These are phyloP conservation scores for Otolemur garnettii DNA, from an alignment of 2,113 vertebrate genomes.

Conservation along the genomic window DNA sequence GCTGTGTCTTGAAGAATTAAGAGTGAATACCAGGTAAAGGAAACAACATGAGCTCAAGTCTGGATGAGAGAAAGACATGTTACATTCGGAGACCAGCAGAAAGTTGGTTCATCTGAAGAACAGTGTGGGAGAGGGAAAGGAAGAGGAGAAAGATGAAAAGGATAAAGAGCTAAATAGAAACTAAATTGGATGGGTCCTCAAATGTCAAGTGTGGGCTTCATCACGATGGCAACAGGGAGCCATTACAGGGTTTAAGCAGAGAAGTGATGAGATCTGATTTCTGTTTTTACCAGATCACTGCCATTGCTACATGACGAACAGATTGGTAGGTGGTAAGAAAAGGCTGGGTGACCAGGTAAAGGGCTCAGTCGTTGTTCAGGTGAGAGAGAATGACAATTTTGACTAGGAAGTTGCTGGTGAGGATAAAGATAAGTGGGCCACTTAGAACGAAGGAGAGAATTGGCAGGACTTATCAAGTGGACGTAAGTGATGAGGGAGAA, in stretches of 20 bases:
- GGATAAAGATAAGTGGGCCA: neutral
- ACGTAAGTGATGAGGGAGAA: neutral
- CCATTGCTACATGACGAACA: neutral
- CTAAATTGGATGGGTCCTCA: neutral
- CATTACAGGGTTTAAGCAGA: neutral
- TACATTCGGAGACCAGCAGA: neutral
- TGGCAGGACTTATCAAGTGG: neutral
- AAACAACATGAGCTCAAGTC: neutral
- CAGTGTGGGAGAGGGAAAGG: neutral
- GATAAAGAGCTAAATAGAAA: neutral
- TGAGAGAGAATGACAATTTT: neutral
- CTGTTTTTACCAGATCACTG: neutral
- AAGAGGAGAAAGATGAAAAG: neutral
- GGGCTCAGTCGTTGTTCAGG: too few species aligned
- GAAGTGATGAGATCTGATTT: neutral
- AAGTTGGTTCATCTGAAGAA: neutral
- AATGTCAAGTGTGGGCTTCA: neutral
- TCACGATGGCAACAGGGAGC: neutral
- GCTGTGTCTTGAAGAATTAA: neutral
- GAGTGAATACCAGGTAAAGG: neutral
- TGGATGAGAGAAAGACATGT: neutral
- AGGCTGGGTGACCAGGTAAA: neutral
- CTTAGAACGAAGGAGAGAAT: neutral
- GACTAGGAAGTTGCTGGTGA: neutral
- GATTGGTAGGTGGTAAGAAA: neutral